These are phyloP conservation scores for Ateles fusciceps DNA, from an alignment of 2,797 vertebrate genomes.

Conservation along the genomic window DNA sequence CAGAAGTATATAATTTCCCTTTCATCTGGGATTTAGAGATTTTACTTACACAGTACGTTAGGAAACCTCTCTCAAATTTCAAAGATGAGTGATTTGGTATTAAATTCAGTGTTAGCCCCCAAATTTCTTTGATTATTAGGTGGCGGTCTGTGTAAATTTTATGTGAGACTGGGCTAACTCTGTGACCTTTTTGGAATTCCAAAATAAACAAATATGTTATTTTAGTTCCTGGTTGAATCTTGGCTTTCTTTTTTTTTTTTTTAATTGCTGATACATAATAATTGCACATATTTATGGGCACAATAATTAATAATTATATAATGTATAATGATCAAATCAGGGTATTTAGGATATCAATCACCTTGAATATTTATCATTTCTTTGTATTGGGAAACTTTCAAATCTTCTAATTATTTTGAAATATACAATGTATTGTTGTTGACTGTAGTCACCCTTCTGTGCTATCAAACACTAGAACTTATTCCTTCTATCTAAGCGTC, in stretches of 20 bases:
- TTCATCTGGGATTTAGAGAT: constrained; percentile 6
- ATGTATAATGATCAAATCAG: background rate
- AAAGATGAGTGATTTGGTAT: background rate
- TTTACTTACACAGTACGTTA: background rate
- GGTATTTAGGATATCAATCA: background rate
- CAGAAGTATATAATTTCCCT: background rate
- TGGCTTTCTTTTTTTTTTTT: background rate
- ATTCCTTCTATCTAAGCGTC: background rate
- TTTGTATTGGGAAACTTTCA: background rate
- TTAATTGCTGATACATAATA: background rate
- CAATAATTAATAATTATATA: background rate
- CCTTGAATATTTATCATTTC: background rate
- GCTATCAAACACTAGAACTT: background rate
- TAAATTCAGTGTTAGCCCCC: constrained; percentile 14
- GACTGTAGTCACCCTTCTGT: background rate
- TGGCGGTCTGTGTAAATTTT: background rate
- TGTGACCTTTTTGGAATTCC: background rate
- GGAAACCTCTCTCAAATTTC: background rate
- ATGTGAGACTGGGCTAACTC: background rate
- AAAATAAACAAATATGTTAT: constrained; percentile 13
- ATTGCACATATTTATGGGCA: background rate
- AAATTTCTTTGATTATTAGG: background rate
- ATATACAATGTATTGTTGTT: background rate
- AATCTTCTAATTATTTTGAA: background rate
- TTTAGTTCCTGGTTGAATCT: constrained; percentile 23